Evolutionary conservation across 1,140 invertebrate genomes (phyloP), one percentile per base, ranked within the genome.

Genomic region (Drosophila obscura): DNA sequence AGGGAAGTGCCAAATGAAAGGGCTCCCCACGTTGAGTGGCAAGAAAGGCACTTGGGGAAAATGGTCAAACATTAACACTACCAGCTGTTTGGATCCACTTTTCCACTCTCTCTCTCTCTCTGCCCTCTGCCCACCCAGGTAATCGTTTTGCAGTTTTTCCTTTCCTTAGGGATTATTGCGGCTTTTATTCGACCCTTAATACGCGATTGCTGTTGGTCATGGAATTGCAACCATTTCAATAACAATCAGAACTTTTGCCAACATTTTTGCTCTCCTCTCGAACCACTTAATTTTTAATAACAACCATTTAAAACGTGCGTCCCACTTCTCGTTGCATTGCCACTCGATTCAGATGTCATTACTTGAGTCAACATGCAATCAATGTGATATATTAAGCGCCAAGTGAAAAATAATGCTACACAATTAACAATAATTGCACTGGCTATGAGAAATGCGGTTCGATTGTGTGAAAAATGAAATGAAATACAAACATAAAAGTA

Each of bases 261-360:
- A 48, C 35, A 35, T 5, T 48, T n/a, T 52, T 41, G 4, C 22
- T 28, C 9, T 22, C 46, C 60, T 24, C 26, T 39, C 35, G 61
- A 62, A 26, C 45, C 83, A 79, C 64, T 87, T 82, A 68, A 76
- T 82, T 79, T 87, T 87, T 88, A 87, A 87, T 82, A 87, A 87
- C 74, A 67, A 72, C 64, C 68, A 50, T 77, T 87, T 87, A 82
- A 87, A 69, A 58, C 55, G 64, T 72, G 63, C 51, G 24, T 49
- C 53, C 16, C 35, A 28, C 9, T 24, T 22, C 24, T 53, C 19
- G 19, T 1, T 19, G 35, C 57, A 63, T 73, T 74, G 77, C 22
- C 55, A 69, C 65, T 78, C 65, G 69, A 68, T 66, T 61, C 63
- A 24, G 55, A 50, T 39, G 73, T 65, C 65, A 75, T 78, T 68